Conservation (phyloP, 2,113 vertebrate genomes). For the Nerophis lumbriciformis region DNA sequence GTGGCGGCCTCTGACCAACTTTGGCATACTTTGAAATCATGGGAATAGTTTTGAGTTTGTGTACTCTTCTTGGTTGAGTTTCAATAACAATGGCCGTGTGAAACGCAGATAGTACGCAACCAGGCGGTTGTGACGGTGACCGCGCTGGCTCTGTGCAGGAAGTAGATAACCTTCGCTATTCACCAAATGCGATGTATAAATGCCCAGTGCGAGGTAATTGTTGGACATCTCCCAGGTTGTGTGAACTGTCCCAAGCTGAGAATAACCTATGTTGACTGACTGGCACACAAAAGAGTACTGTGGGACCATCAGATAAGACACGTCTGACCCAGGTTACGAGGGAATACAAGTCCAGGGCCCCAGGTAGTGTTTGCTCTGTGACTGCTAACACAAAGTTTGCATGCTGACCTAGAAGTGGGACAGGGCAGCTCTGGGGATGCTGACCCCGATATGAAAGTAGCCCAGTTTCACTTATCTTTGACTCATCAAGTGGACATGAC, state of each 20-base stretch:
- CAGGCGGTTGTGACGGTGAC: neutral
- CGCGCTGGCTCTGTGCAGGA: neutral
- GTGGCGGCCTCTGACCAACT: slow-evolving; percentile 7
- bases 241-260: neutral
- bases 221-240: slow-evolving; percentile 2
- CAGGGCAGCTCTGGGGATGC: slow-evolving; percentile 6
- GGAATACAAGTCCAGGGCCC: neutral
- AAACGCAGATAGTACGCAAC: neutral
- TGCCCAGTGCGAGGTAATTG: neutral
- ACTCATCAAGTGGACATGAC: slow-evolving; percentile 41
- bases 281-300: neutral
- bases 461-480: slow-evolving; percentile 47
- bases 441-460: slow-evolving; percentile 45
- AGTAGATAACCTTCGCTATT: slow-evolving; percentile 7
- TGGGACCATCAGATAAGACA: neutral
- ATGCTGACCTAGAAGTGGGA: slow-evolving; percentile 41
- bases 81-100: neutral
- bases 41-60: neutral
- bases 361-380: neutral
- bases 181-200: neutral
- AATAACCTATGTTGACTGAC: neutral
- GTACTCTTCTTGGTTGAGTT: neutral
- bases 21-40: neutral
- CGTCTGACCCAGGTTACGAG: neutral
- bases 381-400: neutral